Base-by-base conservation (phyloP, 2,888 invertebrate genomes). In the Lycaena phlaeas region DNA sequence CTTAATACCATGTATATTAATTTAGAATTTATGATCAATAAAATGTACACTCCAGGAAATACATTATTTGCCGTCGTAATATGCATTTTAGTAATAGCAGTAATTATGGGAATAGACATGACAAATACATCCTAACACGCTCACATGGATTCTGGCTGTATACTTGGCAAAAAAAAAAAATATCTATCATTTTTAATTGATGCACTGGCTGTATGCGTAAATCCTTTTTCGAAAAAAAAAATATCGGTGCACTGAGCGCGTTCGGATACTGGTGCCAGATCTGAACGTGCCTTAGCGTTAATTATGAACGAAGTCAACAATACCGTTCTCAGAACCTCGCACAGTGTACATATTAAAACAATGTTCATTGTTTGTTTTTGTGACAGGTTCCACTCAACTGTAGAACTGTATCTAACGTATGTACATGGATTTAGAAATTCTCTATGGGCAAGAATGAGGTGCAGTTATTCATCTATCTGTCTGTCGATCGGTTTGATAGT, bases 211-310 rank as follows among this genome's bases (percentile, higher is more conserved):
- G n/a, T n/a, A n/a, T n/a, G n/a, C n/a, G n/a, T n/a, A n/a, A n/a
- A n/a, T n/a, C n/a, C n/a, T n/a, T n/a, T n/a, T n/a, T n/a, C n/a
- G n/a, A n/a, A n/a, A n/a, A n/a, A n/a, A n/a, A n/a, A n/a, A n/a
- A 22, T 22, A 5, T 18, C 18, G 3, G 5, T 18, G 5, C 18
- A 18, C 6, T 7, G 22, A 2, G 14, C 14, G 28, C 28, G 38
- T 38, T 38, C 38, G 38, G 38, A 38, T 29, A 38, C 29, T 25
- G 15, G 38, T 4, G n/a, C 22, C 7, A 22, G 22, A 22, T 22
- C 22, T 26, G 40, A 26, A 40, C 41, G 41, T 41, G 41, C 29
- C 29, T 37, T 14, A 14, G 41, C 36, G 36, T 41, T 36, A 41
- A 37, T 36, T 41, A 41, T 37, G 41, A 40, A 26, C 40, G 31